Conservation (phyloP, 2,113 vertebrate genomes). For the Cyrtonyx montezumae region DNA sequence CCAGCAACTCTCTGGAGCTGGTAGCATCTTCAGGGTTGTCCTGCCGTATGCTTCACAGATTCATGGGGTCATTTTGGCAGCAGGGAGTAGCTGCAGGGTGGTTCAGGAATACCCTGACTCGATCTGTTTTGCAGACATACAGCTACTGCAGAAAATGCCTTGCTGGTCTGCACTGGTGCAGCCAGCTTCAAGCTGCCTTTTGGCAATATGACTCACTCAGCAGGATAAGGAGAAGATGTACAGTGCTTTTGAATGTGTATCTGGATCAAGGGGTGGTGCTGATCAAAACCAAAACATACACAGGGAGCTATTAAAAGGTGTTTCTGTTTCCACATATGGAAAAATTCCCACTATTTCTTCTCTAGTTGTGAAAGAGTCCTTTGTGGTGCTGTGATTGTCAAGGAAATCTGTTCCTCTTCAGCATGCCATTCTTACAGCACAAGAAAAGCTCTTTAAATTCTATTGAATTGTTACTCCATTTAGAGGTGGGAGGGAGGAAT, state of each 20-base stretch:
- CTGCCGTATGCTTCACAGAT: background rate
- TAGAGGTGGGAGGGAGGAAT: background rate
- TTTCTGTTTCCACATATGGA: background rate
- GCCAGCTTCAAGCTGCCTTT: background rate
- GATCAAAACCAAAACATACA: background rate
- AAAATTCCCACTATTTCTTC: background rate
- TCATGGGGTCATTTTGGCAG: background rate
- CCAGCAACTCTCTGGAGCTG: background rate
- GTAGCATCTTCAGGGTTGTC: background rate
- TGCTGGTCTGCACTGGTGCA: fast-evolving
- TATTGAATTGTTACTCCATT: slow-evolving; percentile 10
- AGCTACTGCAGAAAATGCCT: background rate
- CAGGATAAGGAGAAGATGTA: background rate
- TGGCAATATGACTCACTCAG: background rate
- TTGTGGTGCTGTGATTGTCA: slow-evolving; percentile 33
- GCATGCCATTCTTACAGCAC: slow-evolving; percentile 10
- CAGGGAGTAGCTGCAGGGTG: background rate
- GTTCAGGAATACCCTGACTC: background rate
- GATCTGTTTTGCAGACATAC: background rate
- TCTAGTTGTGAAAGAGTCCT: background rate
- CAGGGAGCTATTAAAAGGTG: background rate
- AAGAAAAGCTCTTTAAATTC: slow-evolving; percentile 44
- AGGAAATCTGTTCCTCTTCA: slow-evolving; percentile 56
- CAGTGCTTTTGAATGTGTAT: background rate
- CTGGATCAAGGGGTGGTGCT: background rate